Evolutionary conservation across 2,888 invertebrate genomes (phyloP).

Genomic region (Thymelicus sylvestris): DNA sequence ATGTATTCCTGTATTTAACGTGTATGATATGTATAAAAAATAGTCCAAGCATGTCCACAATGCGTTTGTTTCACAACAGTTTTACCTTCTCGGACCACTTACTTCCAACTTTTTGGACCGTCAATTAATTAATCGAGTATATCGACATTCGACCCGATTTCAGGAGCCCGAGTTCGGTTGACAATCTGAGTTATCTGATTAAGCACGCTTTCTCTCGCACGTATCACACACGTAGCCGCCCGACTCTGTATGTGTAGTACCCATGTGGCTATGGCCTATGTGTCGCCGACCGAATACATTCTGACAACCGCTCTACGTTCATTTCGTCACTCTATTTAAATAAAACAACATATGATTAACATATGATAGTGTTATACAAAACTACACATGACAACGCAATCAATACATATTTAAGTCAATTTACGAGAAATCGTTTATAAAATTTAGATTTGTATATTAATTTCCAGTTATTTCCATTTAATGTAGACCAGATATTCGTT

Average conservation of each 20-base stretch:
- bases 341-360: conserved; percentile 78
- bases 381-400: conserved; percentile 63
- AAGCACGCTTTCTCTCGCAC: conserved; percentile 82
- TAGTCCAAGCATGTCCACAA: neutral
- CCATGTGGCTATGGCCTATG: conserved; percentile 51
- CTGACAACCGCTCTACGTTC: conserved; percentile 70
- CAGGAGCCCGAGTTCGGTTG: conserved; percentile 79
- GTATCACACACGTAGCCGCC: conserved; percentile 58
- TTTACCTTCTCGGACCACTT: conserved; percentile 75
- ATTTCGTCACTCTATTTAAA: conserved; percentile 80
- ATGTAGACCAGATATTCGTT: neutral
- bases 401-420: conserved; percentile 39
- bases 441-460: conserved; percentile 4
- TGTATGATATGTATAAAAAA: neutral
- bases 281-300: conserved; percentile 61
- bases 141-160: conserved; percentile 84
- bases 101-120: conserved; percentile 76
- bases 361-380: conserved; percentile 70
- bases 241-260: conserved; percentile 44
- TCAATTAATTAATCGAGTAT: conserved; percentile 84
- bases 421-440: conserved; percentile 20
- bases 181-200: conserved; percentile 84
- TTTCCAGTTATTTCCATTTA: neutral
- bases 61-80: conserved; percentile 69
- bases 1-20: too few relatives aligned